phyloP scores from a whole-genome alignment of 2,797 vertebrate genomes.

The Trachops cirrhosus region DNA sequence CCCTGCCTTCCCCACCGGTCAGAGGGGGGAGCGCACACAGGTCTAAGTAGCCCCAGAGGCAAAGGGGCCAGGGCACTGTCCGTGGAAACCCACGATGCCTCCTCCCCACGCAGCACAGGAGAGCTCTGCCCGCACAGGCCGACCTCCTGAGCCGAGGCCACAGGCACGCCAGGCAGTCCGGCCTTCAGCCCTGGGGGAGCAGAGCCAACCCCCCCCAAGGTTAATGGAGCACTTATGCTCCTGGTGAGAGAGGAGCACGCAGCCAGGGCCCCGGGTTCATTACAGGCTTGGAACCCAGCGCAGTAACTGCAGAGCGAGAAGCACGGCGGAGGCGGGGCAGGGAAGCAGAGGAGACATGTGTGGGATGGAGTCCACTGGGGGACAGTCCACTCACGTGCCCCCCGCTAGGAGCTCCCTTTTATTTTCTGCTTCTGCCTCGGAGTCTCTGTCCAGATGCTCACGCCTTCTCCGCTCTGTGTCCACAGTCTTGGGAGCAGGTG shows the following conservation, averaged over 20 bases:
- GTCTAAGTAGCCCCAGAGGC: not conserved
- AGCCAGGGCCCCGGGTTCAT: slow-evolving; percentile 28
- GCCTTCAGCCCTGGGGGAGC: slow-evolving; percentile 31
- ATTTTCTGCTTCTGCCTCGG: not conserved
- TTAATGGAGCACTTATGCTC: slow-evolving; percentile 63
- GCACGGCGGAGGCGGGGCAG: not conserved
- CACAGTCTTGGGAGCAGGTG: no score
- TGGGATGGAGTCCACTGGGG: not conserved
- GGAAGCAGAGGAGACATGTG: not conserved
- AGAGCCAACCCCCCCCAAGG: slow-evolving; percentile 30
- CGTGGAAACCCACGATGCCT: not conserved
- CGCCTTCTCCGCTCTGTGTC: not conserved
- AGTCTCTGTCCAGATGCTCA: not conserved
- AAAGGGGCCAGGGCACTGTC: not conserved
- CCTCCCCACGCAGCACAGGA: not conserved
- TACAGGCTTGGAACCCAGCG: slow-evolving; percentile 12
- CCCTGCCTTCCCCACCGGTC: not conserved
- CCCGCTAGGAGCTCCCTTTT: no score
- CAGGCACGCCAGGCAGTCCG: not conserved
- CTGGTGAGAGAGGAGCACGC: slow-evolving; percentile 60
- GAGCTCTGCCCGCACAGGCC: not conserved
- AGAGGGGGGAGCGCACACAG: not conserved
- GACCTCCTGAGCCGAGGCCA: slow-evolving; percentile 19
- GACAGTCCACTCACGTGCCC: accelerated
- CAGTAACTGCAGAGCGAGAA: not conserved